phyloP scores from a whole-genome alignment of 2,113 vertebrate genomes.

The Epinephelus fuscoguttatus region DNA sequence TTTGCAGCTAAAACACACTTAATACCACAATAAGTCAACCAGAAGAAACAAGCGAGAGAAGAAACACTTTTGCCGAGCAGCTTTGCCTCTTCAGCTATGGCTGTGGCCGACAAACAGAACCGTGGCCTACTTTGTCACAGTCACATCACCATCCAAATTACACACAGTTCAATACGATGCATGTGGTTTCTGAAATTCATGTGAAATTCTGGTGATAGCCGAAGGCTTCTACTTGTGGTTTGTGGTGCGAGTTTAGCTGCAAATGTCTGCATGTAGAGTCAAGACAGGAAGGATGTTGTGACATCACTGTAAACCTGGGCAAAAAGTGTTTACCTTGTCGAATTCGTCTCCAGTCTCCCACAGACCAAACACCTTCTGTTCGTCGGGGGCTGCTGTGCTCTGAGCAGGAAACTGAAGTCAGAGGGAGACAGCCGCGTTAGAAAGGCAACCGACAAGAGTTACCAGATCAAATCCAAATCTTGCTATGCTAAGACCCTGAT shows the following conservation, averaged over 20 bases:
- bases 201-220: background rate
- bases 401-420: conserved; percentile 93
- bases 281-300: background rate
- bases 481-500: background rate
- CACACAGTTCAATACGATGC: background rate
- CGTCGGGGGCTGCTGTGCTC: conserved; percentile 91
- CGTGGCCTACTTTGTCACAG: background rate
- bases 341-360: conserved; percentile 95
- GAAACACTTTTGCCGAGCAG: background rate
- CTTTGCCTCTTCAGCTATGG: background rate
- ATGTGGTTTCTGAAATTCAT: background rate
- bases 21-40: background rate
- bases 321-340: conserved; percentile 88
- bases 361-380: conserved; percentile 97
- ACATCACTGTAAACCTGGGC: background rate
- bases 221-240: background rate
- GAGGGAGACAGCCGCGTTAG: conserved; percentile 17
- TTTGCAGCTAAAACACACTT: background rate
- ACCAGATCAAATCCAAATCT: background rate
- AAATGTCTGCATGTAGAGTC: background rate
- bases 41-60: background rate
- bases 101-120: background rate
- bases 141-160: too few species aligned
- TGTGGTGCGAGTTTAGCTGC: background rate
- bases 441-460: background rate